Conservation (phyloP, 2,888 invertebrate species). For the Drosophila testacea region DNA sequence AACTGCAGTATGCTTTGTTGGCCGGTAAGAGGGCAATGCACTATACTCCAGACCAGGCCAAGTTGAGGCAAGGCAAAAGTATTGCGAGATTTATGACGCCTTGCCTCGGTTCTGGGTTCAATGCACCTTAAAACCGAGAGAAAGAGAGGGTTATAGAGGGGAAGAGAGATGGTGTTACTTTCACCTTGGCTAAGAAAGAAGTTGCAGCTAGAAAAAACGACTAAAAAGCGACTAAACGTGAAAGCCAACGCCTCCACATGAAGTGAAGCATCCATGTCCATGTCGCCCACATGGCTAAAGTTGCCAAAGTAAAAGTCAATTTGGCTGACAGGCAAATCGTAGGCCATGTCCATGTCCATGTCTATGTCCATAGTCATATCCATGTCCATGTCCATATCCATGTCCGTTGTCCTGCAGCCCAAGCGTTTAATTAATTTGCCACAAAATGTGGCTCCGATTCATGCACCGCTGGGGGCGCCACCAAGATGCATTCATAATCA, state of each 20-base stretch:
- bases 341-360: slow-evolving; percentile 26
- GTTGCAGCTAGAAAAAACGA: slow-evolving; percentile 41
- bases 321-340: slow-evolving; percentile 73
- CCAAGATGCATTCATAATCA: slow-evolving; percentile 65
- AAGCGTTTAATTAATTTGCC: slow-evolving; percentile 77
- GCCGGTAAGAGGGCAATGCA: slow-evolving; percentile 48
- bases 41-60: slow-evolving; percentile 31
- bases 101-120: slow-evolving; percentile 69
- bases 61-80: slow-evolving; percentile 29
- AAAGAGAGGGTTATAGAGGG: not conserved
- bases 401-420: slow-evolving; percentile 39
- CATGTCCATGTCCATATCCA: slow-evolving; percentile 24
- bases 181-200: slow-evolving; percentile 46
- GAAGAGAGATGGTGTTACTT: slow-evolving; percentile 46
- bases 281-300: slow-evolving; percentile 41
- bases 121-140: slow-evolving; percentile 42
- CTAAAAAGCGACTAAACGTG: slow-evolving; percentile 56
- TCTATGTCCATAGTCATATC: not conserved
- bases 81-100: slow-evolving; percentile 73
- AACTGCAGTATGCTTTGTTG: slow-evolving; percentile 50
- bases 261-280: slow-evolving; percentile 34
- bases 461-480: slow-evolving; percentile 39
- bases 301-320: slow-evolving; percentile 74
- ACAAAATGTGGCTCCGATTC: slow-evolving; percentile 67
- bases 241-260: slow-evolving; percentile 75